phyloP scores from a whole-genome alignment of 2,113 vertebrate genomes.

The Cricetomys ansorgei region DNA sequence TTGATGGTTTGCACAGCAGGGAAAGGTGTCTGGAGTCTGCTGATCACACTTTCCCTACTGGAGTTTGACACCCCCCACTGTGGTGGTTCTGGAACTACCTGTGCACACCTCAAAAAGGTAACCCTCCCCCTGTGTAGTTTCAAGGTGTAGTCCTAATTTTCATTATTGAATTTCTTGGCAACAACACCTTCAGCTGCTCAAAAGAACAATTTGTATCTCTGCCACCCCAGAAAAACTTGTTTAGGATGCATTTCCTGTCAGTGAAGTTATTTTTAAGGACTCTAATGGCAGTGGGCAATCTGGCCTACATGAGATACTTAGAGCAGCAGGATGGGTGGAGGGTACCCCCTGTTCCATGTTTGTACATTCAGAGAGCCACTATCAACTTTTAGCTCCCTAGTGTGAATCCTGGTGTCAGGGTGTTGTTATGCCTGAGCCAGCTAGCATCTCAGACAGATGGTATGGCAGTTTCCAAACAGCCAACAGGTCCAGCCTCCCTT shows the following conservation, averaged over 20 bases:
- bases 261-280: conserved; percentile 7
- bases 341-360: not conserved
- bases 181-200: not conserved
- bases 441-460: not conserved
- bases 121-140: not conserved
- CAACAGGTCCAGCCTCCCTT: not conserved
- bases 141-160: not conserved
- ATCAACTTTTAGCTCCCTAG: not conserved
- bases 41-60: not conserved
- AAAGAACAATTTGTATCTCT: not conserved
- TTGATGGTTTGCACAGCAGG: not conserved
- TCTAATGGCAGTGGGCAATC: not conserved
- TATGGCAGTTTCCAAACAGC: not conserved
- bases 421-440: not conserved
- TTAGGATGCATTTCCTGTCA: not conserved
- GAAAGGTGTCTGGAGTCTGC: not conserved
- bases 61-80: not conserved
- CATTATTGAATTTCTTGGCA: not conserved
- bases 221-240: not conserved
- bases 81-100: not conserved
- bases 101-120: not conserved
- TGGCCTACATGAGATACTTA: not conserved
- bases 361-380: not conserved
- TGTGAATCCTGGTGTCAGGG: too few relatives aligned
- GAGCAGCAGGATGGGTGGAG: not conserved